Evolutionary conservation across 1,140 invertebrate genomes (phyloP).

Genomic region (Platyscapa corneri): DNA sequence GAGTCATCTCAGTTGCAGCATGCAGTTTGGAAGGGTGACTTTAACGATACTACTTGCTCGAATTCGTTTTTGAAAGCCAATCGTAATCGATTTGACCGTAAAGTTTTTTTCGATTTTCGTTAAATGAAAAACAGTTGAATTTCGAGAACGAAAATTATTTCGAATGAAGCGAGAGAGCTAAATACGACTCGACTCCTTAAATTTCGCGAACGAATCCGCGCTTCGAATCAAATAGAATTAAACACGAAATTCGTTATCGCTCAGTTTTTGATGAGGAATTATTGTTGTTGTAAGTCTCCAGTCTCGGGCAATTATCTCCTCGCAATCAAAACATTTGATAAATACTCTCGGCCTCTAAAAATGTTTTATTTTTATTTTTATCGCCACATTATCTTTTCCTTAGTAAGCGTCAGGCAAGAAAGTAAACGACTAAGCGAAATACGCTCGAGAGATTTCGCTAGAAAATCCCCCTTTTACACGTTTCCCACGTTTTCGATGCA

Average conservation of each 20-base stretch:
- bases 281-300: background rate
- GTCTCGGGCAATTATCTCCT: background rate
- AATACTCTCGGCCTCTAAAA: slow-evolving; percentile 13
- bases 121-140: background rate
- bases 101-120: background rate
- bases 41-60: background rate
- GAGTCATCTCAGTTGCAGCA: no score
- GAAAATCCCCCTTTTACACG: slow-evolving; percentile 57
- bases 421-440: slow-evolving; percentile 55
- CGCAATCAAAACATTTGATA: background rate
- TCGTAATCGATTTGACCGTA: background rate
- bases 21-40: no score
- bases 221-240: background rate
- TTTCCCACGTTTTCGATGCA: slow-evolving; percentile 59
- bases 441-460: slow-evolving; percentile 56
- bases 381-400: slow-evolving; percentile 41
- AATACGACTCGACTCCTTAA: background rate
- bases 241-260: no score
- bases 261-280: background rate
- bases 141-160: background rate
- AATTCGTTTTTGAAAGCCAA: background rate
- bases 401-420: slow-evolving; percentile 44
- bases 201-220: background rate
- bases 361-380: slow-evolving; percentile 42
- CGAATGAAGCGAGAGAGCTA: background rate